A percentile compares a stretch with the other conserved stretches of the same genome.
Evolutionary conservation across 2,888 invertebrate species (phyloP).

Genomic region (Aspidiotus destructor): DNA sequence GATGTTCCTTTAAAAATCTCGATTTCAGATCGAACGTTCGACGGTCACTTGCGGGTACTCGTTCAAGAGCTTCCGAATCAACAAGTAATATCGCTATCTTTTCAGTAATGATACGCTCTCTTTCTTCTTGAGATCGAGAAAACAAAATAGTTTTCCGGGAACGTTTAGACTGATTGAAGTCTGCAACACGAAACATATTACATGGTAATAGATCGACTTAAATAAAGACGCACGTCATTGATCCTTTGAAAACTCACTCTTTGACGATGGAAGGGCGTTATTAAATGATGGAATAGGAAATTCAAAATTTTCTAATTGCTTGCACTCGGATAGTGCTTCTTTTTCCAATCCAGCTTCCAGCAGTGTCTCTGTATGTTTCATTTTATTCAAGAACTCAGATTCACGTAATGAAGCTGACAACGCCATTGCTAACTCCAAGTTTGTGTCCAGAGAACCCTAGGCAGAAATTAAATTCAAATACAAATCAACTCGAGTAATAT

Average conservation of each 20-base stretch:
- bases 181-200: too few relatives aligned
- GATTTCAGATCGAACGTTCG: conserved; percentile 25
- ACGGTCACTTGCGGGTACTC: not conserved
- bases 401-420: conserved; percentile 45
- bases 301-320: conserved; percentile 41
- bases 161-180: not conserved
- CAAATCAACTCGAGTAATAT: too few relatives aligned
- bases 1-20: conserved; percentile 29
- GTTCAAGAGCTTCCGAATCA: conserved; percentile 35
- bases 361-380: conserved; percentile 40
- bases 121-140: conserved; percentile 42
- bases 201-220: too few relatives aligned
- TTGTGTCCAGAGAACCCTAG: conserved; percentile 39
- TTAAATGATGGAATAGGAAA: conserved; percentile 37
- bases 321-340: conserved; percentile 36
- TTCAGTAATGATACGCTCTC: conserved; percentile 43
- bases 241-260: too few relatives aligned
- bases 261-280: not conserved
- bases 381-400: conserved; percentile 40
- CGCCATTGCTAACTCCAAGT: conserved; percentile 44
- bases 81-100: conserved; percentile 44
- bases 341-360: conserved; percentile 39
- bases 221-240: too few relatives aligned
- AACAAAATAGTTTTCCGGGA: conserved; percentile 40
- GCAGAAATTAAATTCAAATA: not conserved